These are phyloP conservation scores for Aegithalos caudatus DNA, from an alignment of 2,113 vertebrate genomes.

Conservation along the genomic window DNA sequence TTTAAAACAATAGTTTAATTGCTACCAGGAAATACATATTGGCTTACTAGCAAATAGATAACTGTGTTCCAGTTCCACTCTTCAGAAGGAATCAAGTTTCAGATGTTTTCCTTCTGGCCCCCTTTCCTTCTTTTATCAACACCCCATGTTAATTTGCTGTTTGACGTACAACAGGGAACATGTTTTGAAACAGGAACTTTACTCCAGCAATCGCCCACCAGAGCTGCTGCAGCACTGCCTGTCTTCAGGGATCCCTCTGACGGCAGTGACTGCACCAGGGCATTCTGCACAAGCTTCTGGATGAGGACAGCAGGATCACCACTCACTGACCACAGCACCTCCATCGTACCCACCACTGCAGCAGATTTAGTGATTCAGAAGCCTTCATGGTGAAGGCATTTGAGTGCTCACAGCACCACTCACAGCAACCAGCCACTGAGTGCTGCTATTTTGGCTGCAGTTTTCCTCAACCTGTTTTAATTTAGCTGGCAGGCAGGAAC, in stretches of 20 bases:
- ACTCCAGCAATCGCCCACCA: neutral
- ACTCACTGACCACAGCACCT: too few species aligned
- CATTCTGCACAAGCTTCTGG: neutral
- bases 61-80: neutral
- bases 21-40: neutral
- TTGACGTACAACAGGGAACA: neutral
- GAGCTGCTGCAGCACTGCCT: neutral
- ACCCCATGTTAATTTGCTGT: neutral
- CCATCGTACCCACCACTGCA: neutral
- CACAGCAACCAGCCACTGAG: neutral
- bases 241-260: neutral
- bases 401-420: fast-evolving
- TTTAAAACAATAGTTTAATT: slow-evolving; percentile 20
- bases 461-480: neutral
- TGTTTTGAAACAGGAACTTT: neutral
- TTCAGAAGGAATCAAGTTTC: neutral
- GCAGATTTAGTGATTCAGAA: neutral
- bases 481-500: neutral
- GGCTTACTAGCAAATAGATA: neutral
- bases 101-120: neutral
- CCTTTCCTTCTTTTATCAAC: neutral
- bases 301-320: neutral
- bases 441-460: neutral
- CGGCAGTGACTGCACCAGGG: fast-evolving
- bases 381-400: neutral